Evolutionary conservation across 1,140 invertebrate species (phyloP).

Genomic region (Aradophagus sp.): DNA sequence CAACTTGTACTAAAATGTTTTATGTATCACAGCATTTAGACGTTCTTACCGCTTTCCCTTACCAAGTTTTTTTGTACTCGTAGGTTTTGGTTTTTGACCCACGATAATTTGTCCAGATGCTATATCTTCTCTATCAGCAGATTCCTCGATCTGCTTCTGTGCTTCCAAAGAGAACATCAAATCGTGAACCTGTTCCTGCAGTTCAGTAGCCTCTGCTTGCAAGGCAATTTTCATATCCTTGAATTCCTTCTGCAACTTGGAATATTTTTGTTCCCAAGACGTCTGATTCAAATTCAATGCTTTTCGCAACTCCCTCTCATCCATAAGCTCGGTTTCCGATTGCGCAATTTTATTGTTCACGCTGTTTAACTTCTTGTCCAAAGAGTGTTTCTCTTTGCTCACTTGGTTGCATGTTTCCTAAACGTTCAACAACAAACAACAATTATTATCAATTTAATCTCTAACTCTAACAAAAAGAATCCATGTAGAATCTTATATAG

Average conservation of each 20-base stretch:
- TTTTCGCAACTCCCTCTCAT: conserved; percentile 86
- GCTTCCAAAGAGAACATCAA: conserved; percentile 97
- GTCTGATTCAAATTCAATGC: conserved; percentile 86
- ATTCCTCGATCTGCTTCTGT: conserved; percentile 80
- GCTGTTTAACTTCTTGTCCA: conserved; percentile 54
- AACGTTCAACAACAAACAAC: too few relatives aligned
- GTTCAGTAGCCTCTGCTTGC: conserved; percentile 84
- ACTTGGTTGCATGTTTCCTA: conserved; percentile 30
- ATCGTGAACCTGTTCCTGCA: conserved; percentile 94
- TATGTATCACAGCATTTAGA: too few relatives aligned
- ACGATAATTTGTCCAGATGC: conserved; percentile 82
- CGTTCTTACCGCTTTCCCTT: conserved; percentile 45
- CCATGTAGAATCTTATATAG: too few relatives aligned
- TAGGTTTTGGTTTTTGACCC: conserved; percentile 61
- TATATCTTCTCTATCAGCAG: conserved; percentile 81
- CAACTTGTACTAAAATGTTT: too few relatives aligned
- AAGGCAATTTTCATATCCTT: conserved; percentile 76
- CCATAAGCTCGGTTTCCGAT: conserved; percentile 80
- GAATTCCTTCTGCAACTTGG: conserved; percentile 79
- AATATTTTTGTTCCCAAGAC: conserved; percentile 83
- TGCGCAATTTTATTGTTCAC: conserved; percentile 77
- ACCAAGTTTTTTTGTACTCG: conserved; percentile 43
- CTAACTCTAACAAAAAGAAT: too few relatives aligned
- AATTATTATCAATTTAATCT: too few relatives aligned
- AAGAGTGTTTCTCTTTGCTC: conserved; percentile 25